These are phyloP conservation scores for Chamaedrilus cognettii DNA, from an alignment of 2,888 invertebrate genomes.

Conservation along the genomic window DNA sequence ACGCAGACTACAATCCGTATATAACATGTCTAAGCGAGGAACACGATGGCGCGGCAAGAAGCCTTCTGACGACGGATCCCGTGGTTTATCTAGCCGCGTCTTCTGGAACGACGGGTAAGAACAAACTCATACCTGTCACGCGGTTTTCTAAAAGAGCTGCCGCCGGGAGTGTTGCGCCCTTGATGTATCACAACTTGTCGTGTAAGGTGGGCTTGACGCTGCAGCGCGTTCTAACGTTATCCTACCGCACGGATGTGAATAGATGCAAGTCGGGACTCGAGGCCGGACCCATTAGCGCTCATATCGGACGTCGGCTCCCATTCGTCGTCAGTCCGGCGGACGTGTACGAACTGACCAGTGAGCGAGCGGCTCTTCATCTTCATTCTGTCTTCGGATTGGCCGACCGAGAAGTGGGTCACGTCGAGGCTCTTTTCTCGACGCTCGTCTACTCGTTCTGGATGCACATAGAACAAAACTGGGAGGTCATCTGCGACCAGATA, in stretches of 20 bases:
- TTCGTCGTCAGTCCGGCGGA: slow-evolving; percentile 25
- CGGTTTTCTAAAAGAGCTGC: too few relatives aligned
- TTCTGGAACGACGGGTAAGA: slow-evolving; percentile 40
- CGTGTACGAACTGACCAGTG: slow-evolving; percentile 31
- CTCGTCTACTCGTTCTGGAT: slow-evolving; percentile 38
- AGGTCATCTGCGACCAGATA: slow-evolving; percentile 35
- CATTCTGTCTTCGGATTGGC: slow-evolving; percentile 37
- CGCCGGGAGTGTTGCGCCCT: too few relatives aligned
- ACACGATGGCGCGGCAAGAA: slow-evolving; percentile 13
- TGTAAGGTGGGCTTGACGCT: slow-evolving; percentile 15
- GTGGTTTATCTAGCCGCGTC: slow-evolving; percentile 37
- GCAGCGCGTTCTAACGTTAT: slow-evolving; percentile 25
- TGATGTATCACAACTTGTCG: slow-evolving; percentile 23
- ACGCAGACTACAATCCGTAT: slow-evolving; percentile 29
- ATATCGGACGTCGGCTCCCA: slow-evolving; percentile 27
- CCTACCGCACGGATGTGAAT: slow-evolving; percentile 15
- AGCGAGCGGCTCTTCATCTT: slow-evolving; percentile 33
- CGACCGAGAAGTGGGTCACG: slow-evolving; percentile 32
- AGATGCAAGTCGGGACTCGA: slow-evolving; percentile 18
- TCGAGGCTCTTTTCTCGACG: slow-evolving; percentile 38
- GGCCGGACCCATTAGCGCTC: slow-evolving; percentile 30
- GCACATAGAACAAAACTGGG: slow-evolving; percentile 36
- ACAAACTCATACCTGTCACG: slow-evolving; percentile 35
- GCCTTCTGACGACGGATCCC: slow-evolving; percentile 31
- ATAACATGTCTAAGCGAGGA: slow-evolving; percentile 6